Evolutionary conservation across 2,113 vertebrate species (phyloP).

Genomic region (Gambusia affinis): DNA sequence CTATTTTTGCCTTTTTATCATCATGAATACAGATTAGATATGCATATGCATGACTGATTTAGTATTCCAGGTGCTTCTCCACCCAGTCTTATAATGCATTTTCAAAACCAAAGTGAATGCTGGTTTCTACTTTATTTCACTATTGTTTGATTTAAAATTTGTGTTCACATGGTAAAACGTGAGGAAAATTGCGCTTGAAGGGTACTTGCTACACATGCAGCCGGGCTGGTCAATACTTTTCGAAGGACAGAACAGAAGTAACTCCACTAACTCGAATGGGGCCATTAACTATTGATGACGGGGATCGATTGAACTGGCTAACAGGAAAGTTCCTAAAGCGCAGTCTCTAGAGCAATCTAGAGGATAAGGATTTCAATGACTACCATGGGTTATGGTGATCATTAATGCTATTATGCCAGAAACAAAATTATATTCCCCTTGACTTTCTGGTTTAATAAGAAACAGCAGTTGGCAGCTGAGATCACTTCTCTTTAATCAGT

Average conservation of each 20-base stretch:
- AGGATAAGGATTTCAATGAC: constrained; percentile 19
- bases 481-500: constrained; percentile 36
- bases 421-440: constrained; percentile 6
- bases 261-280: constrained; percentile 10
- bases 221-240: constrained; percentile 1
- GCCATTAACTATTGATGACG: constrained; percentile 39
- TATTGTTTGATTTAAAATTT: constrained; percentile 3
- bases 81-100: not conserved
- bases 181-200: constrained; percentile 21
- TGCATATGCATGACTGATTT: constrained; percentile 5
- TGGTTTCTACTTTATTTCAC: not conserved
- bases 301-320: constrained; percentile 31
- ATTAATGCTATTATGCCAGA: constrained; percentile 32
- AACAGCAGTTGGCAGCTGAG: constrained; percentile 17
- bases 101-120: not conserved
- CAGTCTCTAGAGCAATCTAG: constrained; percentile 17
- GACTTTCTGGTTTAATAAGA: constrained; percentile 10
- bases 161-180: not conserved
- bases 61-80: not conserved
- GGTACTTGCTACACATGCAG: not conserved
- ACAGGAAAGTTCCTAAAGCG: constrained; percentile 26
- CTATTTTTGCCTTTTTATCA: constrained; percentile 7
- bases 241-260: constrained; percentile 1
- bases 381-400: constrained; percentile 15
- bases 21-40: not conserved